Base-by-base conservation (phyloP, 2,888 invertebrate genomes). In the Drosophila borealis region DNA sequence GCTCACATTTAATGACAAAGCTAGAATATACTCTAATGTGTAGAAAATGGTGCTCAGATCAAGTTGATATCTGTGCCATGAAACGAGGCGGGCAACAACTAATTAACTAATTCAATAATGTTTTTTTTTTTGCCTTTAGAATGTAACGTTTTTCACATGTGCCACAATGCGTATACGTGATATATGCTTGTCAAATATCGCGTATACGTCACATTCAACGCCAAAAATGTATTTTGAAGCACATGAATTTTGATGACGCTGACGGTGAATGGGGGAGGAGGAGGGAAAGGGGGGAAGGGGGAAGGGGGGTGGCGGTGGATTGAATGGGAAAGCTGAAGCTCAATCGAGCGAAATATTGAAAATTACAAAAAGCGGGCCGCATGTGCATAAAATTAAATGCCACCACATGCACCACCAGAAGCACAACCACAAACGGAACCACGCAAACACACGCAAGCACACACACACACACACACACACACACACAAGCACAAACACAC, bases 351-450 rank as follows among this genome's bases (percentile, higher is more conserved):
- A 79, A 67, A 74, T 77, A 77, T 77, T 77, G 75, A 79, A 79
- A 77, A 75, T 77, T 67, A 79, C 77, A 63, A 66, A 55, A 75
- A 61, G 51, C 55, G 51, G 63, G 62, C 29, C 48, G 57, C 63
- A 64, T 71, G 80, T 79, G 77, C 77, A 77, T 77, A 77, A 77
- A 77, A 79, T 79, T 74, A 79, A 77, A 78, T 70, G 70, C 54
- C 79, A 62, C 29, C 69, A 53, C 56, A 61, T 55, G 37, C 61
- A 25, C 48, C 37, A 21, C 55, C 51, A 39, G 36, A 53, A 17
- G 36, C 51, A 49, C 6, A 44, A 36, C 45, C 53, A 36, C 55
- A 46, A 33, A 49, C 51, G 37, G 51, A 50, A 36, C 36, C 42
- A 9, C 39, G 29, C 29, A 29, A 29, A 29, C 29, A 29, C 8